These are phyloP conservation scores for Caenorhabditis brenneri DNA, from an alignment of 1,140 invertebrate genomes.

Conservation along the genomic window DNA sequence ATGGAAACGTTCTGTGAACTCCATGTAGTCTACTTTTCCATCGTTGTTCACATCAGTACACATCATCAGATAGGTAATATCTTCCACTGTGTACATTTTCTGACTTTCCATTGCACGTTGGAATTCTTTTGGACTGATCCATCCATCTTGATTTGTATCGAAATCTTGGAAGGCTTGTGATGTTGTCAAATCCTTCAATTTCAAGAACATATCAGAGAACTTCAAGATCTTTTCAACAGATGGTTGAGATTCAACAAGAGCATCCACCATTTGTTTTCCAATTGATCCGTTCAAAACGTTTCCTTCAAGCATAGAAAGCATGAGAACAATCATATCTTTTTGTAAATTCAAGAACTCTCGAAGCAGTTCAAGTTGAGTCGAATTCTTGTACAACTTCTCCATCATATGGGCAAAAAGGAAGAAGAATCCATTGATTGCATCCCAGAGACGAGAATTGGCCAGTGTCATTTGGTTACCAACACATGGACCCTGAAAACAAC, in stretches of 20 bases:
- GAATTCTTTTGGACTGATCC: conserved; percentile 97
- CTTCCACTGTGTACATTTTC: conserved; percentile 89
- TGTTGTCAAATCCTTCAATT: conserved; percentile 91
- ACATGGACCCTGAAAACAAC: conserved; percentile 81
- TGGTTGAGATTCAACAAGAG: conserved; percentile 94
- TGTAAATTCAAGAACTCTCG: conserved; percentile 96
- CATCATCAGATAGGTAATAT: conserved; percentile 94
- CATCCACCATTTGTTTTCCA: conserved; percentile 99
- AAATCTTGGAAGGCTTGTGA: conserved; percentile 87
- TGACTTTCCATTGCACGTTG: conserved; percentile 98
- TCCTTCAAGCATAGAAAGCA: conserved; percentile 98
- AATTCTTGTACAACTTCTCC: conserved; percentile 93
- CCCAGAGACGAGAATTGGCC: conserved; percentile 97
- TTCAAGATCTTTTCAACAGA: conserved; percentile 98
- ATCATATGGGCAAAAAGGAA: conserved; percentile 99
- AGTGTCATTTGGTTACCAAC: conserved; percentile 96
- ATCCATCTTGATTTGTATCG: conserved; percentile 92
- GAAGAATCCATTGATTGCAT: conserved; percentile 98
- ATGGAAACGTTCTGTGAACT: conserved; percentile 97
- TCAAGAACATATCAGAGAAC: conserved; percentile 99
- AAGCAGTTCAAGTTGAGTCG: conserved; percentile 93
- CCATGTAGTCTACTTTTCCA: conserved; percentile 96
- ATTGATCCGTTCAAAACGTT: conserved; percentile 96
- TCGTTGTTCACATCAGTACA: conserved; percentile 99
- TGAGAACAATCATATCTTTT: conserved; percentile 99